Evolutionary conservation across 2,797 vertebrate genomes (phyloP).

Genomic region (Brachyrhaphis roseni): DNA sequence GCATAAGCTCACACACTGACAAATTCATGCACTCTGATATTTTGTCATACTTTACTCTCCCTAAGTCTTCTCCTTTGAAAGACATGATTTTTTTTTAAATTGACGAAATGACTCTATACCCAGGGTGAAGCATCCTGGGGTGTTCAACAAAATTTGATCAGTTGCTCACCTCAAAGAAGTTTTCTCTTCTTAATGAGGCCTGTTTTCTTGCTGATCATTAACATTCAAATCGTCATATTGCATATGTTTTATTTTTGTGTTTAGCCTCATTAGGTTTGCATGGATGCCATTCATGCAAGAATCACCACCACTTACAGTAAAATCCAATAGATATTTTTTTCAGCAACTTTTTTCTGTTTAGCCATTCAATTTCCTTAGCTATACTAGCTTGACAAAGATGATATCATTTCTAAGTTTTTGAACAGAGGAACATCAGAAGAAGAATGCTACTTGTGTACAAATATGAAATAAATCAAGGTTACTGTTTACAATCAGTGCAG

Average conservation of each 20-base stretch:
- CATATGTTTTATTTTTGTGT: no score
- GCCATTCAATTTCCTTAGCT: neutral
- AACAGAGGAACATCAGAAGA: neutral
- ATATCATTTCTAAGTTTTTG: no score
- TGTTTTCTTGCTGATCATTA: no score
- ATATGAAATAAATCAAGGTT: neutral
- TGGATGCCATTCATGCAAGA: no score
- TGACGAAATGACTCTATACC: neutral
- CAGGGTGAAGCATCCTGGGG: no score
- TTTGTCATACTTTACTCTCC: slow-evolving; percentile 8
- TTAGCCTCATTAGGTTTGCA: no score
- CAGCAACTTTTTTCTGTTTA: neutral
- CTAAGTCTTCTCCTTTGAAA: neutral
- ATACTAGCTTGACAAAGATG: neutral
- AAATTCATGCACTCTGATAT: slow-evolving; percentile 19
- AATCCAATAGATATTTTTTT: no score
- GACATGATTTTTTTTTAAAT: neutral
- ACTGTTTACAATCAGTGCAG: neutral
- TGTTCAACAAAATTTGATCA: neutral
- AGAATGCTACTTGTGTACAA: neutral
- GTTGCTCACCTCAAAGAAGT: neutral
- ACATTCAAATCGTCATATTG: no score
- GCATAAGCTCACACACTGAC: slow-evolving; percentile 29
- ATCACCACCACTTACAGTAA: no score
- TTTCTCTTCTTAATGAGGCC: neutral